Evolutionary conservation across 92 coral and sea anemone genomes (phyloP).

Genomic region (Parazoanthus atlanticus): DNA sequence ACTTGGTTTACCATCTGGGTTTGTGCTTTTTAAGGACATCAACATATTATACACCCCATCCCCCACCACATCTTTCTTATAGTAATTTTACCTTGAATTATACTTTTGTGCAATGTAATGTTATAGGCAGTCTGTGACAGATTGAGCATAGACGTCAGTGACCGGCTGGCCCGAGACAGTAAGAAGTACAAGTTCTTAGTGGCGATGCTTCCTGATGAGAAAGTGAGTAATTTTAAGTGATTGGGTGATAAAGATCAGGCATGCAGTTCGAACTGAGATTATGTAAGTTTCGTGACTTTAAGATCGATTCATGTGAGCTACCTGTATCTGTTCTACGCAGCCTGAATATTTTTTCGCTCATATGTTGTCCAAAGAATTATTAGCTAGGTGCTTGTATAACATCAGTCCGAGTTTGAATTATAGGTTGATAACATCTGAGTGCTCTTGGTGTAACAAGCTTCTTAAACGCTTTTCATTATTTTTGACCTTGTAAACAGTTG

Average conservation of each 20-base stretch:
- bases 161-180: slow-evolving; percentile 85
- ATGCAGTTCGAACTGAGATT: not conserved
- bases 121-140: slow-evolving; percentile 87
- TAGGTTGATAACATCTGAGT: not conserved
- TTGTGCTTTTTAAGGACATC: too few species aligned
- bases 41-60: not conserved
- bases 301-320: not conserved
- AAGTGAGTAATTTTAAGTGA: slow-evolving; percentile 56
- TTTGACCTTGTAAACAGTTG: slow-evolving; percentile 31
- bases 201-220: slow-evolving; percentile 67
- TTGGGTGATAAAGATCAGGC: not conserved
- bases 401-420: too few species aligned
- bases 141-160: slow-evolving; percentile 83
- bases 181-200: slow-evolving; percentile 83
- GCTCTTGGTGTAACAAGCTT: not conserved
- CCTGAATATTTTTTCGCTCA: too few species aligned
- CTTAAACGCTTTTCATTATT: not conserved
- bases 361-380: too few species aligned
- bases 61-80: not conserved
- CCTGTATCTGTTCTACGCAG: too few species aligned
- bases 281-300: not conserved
- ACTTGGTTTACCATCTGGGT: too few species aligned
- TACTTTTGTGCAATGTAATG: not conserved
- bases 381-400: too few species aligned
- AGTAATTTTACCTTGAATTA: not conserved